A percentile compares a stretch with the other conserved stretches of the same genome.
These are phyloP conservation scores for Sterrhoptilus dennistouni DNA, from an alignment of 2,113 vertebrate genomes.

Conservation along the genomic window DNA sequence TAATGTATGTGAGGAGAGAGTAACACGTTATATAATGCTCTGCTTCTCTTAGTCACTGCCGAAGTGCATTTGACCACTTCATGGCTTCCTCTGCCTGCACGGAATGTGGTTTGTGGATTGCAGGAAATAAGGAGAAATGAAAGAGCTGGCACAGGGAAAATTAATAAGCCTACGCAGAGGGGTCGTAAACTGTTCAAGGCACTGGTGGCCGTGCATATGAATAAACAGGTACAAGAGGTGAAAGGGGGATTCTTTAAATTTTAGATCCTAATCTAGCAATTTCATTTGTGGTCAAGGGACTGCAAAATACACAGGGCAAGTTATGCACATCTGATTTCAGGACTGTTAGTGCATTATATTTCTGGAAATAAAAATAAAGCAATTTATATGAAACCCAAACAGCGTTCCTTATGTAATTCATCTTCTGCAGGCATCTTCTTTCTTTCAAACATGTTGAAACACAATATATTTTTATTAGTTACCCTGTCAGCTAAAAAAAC, in stretches of 20 bases:
- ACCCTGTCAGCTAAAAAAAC: not conserved
- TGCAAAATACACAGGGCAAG: not conserved
- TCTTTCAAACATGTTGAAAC: constrained; percentile 14
- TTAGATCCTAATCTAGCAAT: not conserved
- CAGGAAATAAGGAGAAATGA: not conserved
- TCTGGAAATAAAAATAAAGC: constrained; percentile 35
- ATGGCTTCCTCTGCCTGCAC: not conserved
- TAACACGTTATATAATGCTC: not conserved
- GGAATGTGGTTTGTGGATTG: not conserved
- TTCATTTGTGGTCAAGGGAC: not conserved
- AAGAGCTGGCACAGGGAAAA: not conserved
- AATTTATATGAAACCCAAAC: not conserved
- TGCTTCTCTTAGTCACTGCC: not conserved
- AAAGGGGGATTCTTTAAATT: not conserved
- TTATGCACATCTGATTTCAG: not conserved
- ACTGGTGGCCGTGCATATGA: not conserved
- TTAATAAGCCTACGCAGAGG: not conserved
- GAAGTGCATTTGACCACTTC: not conserved
- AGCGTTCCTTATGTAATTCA: not conserved
- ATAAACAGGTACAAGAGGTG: not conserved
- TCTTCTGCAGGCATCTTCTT: constrained; percentile 6
- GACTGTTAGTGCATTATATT: not conserved
- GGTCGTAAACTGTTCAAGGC: not conserved
- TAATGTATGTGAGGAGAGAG: not conserved
- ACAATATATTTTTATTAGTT: constrained; percentile 33